A percentile compares a stretch with the other conserved stretches of the same genome.
Evolutionary conservation across 2,113 vertebrate genomes (phyloP).

Genomic region (Syngnathoides biaculeatus): DNA sequence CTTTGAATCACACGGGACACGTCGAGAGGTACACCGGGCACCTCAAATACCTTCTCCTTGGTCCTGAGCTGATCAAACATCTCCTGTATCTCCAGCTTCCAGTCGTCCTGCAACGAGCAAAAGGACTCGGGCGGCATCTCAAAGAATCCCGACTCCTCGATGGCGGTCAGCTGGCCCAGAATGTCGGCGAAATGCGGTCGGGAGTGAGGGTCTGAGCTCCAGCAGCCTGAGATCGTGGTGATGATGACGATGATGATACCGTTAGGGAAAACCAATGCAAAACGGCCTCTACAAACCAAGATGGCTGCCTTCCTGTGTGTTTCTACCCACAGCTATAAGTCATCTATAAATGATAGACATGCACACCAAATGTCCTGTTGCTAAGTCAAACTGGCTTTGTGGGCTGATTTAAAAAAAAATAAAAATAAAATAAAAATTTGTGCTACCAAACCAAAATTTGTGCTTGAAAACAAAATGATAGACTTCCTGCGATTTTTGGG

Average conservation of each 20-base stretch:
- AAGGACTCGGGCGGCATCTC: slow-evolving; percentile 98
- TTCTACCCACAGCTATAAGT: no score
- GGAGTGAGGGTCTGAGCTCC: slow-evolving; percentile 88
- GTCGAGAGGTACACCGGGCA: background rate
- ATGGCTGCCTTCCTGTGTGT: no score
- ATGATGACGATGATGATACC: slow-evolving; percentile 6
- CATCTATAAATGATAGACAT: no score
- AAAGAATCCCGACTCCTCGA: slow-evolving; percentile 95
- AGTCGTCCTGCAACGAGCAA: slow-evolving; percentile 95
- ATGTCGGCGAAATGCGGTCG: slow-evolving; percentile 86
- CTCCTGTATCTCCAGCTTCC: slow-evolving; percentile 97
- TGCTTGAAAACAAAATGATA: no score
- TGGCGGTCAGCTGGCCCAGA: slow-evolving; percentile 88
- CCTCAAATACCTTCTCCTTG: slow-evolving; percentile 86
- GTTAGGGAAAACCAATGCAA: background rate
- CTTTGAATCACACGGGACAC: background rate
- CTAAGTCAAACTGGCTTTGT: no score
- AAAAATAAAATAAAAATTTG: no score
- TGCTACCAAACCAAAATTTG: no score
- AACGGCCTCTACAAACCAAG: background rate
- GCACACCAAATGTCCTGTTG: no score
- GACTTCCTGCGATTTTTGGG: no score
- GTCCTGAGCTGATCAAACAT: slow-evolving; percentile 97
- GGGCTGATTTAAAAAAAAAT: no score
- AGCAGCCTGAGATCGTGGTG: slow-evolving; percentile 79